These are phyloP conservation scores for Gryon sp. DNA, from an alignment of 1,140 invertebrate species.

Conservation along the genomic window DNA sequence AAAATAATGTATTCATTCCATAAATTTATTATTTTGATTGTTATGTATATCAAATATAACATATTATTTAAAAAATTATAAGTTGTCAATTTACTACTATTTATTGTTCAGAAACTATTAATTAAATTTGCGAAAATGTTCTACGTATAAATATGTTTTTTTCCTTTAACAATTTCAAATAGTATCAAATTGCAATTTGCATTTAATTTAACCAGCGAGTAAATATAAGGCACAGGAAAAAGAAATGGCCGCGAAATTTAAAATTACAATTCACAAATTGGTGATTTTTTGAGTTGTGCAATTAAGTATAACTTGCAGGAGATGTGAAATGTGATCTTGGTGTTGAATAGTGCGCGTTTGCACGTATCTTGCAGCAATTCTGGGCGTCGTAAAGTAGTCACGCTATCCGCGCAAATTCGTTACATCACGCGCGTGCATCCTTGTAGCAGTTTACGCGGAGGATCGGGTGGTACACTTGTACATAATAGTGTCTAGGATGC, in stretches of 20 bases:
- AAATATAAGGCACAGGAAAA: too few relatives aligned
- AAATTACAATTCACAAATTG: neutral
- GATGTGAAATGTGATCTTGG: conserved; percentile 14
- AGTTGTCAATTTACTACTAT: too few relatives aligned
- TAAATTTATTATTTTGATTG: too few relatives aligned
- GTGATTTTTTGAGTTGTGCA: neutral
- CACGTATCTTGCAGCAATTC: conserved; percentile 25
- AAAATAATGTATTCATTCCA: too few relatives aligned
- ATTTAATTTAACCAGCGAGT: too few relatives aligned
- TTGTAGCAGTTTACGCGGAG: conserved; percentile 49
- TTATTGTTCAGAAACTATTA: too few relatives aligned
- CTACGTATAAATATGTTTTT: too few relatives aligned
- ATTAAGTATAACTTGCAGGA: neutral
- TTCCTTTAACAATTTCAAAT: too few relatives aligned
- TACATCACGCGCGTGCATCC: conserved; percentile 67
- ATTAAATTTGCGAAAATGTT: too few relatives aligned
- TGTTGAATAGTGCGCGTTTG: conserved; percentile 4
- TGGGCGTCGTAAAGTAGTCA: conserved; percentile 63
- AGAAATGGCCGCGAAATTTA: neutral
- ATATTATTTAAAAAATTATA: too few relatives aligned
- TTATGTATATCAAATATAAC: too few relatives aligned
- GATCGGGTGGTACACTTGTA: conserved; percentile 21
- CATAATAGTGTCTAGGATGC: conserved; percentile 51
- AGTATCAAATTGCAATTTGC: too few relatives aligned
- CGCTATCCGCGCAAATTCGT: conserved; percentile 72